Base-by-base conservation (phyloP, 2,888 invertebrate species). In the Microchrysa polita region DNA sequence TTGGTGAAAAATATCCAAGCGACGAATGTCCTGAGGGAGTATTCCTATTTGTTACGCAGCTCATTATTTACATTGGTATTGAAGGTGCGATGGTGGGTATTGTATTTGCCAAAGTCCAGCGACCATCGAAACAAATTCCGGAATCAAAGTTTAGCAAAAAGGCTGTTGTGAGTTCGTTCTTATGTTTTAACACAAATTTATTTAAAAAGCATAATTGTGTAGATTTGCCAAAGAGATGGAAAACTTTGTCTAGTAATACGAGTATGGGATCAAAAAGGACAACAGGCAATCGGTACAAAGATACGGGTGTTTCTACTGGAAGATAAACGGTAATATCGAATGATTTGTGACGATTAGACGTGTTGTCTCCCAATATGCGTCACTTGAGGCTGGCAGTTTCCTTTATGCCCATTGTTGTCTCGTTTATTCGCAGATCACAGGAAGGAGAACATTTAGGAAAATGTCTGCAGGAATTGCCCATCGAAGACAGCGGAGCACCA, bases 1-100 rank as follows among this genome's bases (percentile, higher is more conserved):
- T 94, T 81, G 95, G 95, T 0, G 89, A 89, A 18, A 88, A 95
- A 74, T 92, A 89, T 81, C 93, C 93, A 0, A 94, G 91, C 34
- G 93, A 93, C 78, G 91, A 94, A 80, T 96, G 96, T 81, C 92
- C 94, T 0, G 93, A 94, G 83, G 94, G 93, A 0, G 90, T 94
- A 67, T 89, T 94, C 76, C 86, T 95, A 14, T 90, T 96, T 87
- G 92, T 93, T 72, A 83, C 93, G 77, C 95, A 96, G 87, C 93
- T 93, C 77, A 88, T 91, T 76, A 86, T 89, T 60, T 92, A 92
- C 0, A 88, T 85, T 1, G 81, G 81, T 44, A 87, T 87, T 27
- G 86, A 88, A 78, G 89, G 90, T 0, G 87, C 87, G 0, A 85
- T 90, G 77, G 84, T 89, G 18, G 89, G 90, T 78, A 86, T 90